These are phyloP conservation scores for Drosophila kanapiae DNA, from an alignment of 1,140 invertebrate species.

Conservation along the genomic window DNA sequence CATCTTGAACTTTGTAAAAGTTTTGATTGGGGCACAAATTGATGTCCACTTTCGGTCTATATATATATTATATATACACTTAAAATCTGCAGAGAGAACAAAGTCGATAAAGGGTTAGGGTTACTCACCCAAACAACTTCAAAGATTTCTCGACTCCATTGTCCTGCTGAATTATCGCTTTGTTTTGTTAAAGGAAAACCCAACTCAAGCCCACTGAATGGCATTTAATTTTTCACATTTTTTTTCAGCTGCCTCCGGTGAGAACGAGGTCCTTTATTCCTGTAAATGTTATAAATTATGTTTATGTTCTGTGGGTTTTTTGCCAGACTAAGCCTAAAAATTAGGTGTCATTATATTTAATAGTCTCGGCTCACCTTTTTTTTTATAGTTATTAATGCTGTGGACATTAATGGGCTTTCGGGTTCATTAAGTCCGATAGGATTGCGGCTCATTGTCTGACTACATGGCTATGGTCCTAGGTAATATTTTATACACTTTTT, in stretches of 20 bases:
- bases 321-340: constrained; percentile 42
- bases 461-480: constrained; percentile 42
- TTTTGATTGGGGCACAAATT: constrained; percentile 52
- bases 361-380: constrained; percentile 57
- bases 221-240: constrained; percentile 74
- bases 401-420: constrained; percentile 33
- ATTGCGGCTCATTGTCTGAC: constrained; percentile 19
- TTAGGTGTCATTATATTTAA: constrained; percentile 68
- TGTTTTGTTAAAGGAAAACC: constrained; percentile 13
- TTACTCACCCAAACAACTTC: background rate
- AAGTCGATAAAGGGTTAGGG: background rate
- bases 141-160: constrained; percentile 29
- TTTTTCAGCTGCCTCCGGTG: background rate
- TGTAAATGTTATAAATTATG: constrained; percentile 64
- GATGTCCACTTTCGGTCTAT: constrained; percentile 16
- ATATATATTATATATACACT: constrained; percentile 1
- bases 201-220: constrained; percentile 50
- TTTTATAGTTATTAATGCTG: constrained; percentile 56
- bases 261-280: constrained; percentile 15
- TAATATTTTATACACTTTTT: constrained; percentile 57
- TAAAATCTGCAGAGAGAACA: background rate
- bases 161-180: constrained; percentile 23
- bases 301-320: constrained; percentile 28
- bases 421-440: constrained; percentile 53
- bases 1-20: constrained; percentile 22